Evolutionary conservation across 2,113 vertebrate species (phyloP).

Genomic region (Etheostoma spectabile): DNA sequence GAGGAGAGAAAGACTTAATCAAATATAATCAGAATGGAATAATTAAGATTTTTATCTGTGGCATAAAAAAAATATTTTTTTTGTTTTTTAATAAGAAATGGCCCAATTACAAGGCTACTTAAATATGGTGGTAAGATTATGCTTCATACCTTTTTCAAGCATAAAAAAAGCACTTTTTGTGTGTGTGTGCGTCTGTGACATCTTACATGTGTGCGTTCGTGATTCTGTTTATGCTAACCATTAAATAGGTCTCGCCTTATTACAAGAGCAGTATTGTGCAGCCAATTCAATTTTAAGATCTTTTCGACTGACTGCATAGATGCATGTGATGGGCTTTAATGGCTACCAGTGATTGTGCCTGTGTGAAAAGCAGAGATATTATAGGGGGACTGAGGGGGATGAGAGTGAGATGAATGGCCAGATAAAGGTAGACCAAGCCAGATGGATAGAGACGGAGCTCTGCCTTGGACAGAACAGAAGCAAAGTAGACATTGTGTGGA

Average conservation of each 20-base stretch:
- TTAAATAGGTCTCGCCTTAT: not conserved
- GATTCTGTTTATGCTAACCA: not conserved
- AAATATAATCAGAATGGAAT: constrained; percentile 73
- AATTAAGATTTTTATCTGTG: constrained; percentile 68
- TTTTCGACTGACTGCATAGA: constrained; percentile 1
- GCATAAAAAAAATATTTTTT: constrained; percentile 40
- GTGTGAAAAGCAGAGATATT: constrained; percentile 4
- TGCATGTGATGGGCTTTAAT: constrained; percentile 7
- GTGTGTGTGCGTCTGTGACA: not conserved
- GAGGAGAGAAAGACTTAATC: constrained; percentile 69
- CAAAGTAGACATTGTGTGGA: constrained; percentile 25
- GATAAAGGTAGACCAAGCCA: not conserved
- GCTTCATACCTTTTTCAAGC: constrained; percentile 12
- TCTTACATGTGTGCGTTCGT: not conserved
- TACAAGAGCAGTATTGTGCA: not conserved
- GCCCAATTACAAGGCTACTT: constrained; percentile 20
- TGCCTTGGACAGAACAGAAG: constrained; percentile 15
- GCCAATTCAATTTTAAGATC: constrained; percentile 18
- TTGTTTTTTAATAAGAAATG: constrained; percentile 47
- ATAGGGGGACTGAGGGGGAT: not conserved
- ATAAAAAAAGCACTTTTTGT: not conserved
- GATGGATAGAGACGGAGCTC: constrained; percentile 35
- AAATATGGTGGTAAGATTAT: constrained; percentile 40
- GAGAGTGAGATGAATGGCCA: constrained; percentile 20
- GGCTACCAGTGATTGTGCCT: not conserved